A percentile compares a stretch with the other conserved stretches of the same genome.
phyloP scores from a whole-genome alignment of 2,888 invertebrate genomes.

The Meiosimyza platycephala region DNA sequence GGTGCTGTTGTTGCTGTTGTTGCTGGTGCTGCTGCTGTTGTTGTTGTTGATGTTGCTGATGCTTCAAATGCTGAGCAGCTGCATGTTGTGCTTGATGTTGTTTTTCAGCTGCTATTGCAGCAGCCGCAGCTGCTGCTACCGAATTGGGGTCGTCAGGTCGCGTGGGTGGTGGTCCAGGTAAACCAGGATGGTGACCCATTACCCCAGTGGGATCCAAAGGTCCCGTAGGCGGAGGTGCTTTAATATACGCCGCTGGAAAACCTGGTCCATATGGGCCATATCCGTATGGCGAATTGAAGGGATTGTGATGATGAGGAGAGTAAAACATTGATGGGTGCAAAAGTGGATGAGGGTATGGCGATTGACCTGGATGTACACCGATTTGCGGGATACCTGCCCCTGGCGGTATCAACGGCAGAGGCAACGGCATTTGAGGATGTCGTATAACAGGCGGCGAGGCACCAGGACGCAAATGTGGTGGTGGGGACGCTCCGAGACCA shows the following conservation, averaged over 20 bases:
- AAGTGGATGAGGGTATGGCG: constrained; percentile 76
- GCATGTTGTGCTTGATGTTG: constrained; percentile 65
- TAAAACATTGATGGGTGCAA: constrained; percentile 79
- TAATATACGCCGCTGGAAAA: constrained; percentile 66
- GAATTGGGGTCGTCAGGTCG: constrained; percentile 70
- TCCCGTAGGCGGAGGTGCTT: constrained; percentile 65
- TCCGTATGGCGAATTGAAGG: constrained; percentile 72
- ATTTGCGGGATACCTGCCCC: constrained; percentile 65
- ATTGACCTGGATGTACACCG: constrained; percentile 79
- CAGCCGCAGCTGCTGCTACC: constrained; percentile 51
- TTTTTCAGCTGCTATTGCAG: constrained; percentile 62
- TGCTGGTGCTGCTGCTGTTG: constrained; percentile 63
- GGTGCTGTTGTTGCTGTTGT: constrained; percentile 55
- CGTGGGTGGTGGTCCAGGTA: constrained; percentile 68
- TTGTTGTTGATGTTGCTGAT: constrained; percentile 55
- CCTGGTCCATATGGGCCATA: constrained; percentile 69
- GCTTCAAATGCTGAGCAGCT: constrained; percentile 49
- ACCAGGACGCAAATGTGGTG: constrained; percentile 66
- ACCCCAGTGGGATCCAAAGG: constrained; percentile 64
- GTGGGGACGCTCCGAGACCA: constrained; percentile 69
- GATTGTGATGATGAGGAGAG: constrained; percentile 76
- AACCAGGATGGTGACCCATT: constrained; percentile 62
- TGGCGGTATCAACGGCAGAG: constrained; percentile 65
- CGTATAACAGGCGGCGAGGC: constrained; percentile 71
- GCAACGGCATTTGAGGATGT: constrained; percentile 68